Evolutionary conservation across 2,113 vertebrate genomes (phyloP).

Genomic region (Anoplopoma fimbria): DNA sequence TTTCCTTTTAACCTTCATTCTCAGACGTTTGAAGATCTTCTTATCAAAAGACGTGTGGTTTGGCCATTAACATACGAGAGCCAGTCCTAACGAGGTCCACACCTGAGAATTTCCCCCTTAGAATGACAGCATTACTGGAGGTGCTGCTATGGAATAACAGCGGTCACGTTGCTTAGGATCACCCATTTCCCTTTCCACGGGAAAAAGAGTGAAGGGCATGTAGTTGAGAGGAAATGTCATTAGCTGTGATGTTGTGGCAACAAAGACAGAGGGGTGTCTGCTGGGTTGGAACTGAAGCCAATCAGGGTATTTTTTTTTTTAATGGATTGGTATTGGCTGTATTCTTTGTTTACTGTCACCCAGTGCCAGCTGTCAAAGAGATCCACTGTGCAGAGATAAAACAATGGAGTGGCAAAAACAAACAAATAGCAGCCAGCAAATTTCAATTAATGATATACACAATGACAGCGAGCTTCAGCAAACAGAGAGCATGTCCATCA

Average conservation of each 20-base stretch:
- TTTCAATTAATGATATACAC: slow-evolving; percentile 31
- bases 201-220: slow-evolving; percentile 5
- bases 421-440: slow-evolving; percentile 28
- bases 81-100: slow-evolving; percentile 31
- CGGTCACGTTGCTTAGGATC: slow-evolving; percentile 1
- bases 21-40: slow-evolving; percentile 57
- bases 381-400: slow-evolving; percentile 22
- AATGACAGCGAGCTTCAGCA: background rate
- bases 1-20: slow-evolving; percentile 43
- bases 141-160: slow-evolving; percentile 8
- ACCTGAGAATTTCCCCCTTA: slow-evolving; percentile 43
- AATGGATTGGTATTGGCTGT: slow-evolving; percentile 2
- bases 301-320: slow-evolving; percentile 8
- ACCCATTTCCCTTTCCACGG: slow-evolving; percentile 39
- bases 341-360: slow-evolving; percentile 38
- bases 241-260: slow-evolving; percentile 35
- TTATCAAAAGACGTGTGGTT: slow-evolving; percentile 43
- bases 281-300: slow-evolving; percentile 6
- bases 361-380: slow-evolving; percentile 20
- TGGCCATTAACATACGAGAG: slow-evolving; percentile 43
- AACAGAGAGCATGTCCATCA: slow-evolving; percentile 14
- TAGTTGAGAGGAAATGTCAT: slow-evolving; percentile 31
- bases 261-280: slow-evolving; percentile 29
- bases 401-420: slow-evolving; percentile 27
- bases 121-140: background rate